Percentiles rank a stretch among this genome's conserved stretches.
phyloP scores from a whole-genome alignment of 2,888 invertebrate species.

The Drosophila antonietae region DNA sequence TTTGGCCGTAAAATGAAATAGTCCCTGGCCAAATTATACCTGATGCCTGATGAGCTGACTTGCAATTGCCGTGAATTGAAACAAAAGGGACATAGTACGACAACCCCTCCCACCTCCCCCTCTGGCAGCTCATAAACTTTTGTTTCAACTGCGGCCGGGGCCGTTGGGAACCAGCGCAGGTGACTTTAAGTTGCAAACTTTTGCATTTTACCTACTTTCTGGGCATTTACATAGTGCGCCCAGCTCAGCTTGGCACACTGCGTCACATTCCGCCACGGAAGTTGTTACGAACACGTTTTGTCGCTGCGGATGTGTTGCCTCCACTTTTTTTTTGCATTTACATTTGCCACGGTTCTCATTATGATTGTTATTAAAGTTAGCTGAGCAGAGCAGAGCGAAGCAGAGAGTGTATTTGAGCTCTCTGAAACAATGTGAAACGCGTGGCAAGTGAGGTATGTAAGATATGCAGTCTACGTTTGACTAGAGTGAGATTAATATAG shows the following conservation, averaged over 20 bases:
- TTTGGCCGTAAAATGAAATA: slow-evolving; percentile 81
- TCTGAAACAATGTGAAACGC: background rate
- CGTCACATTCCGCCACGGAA: slow-evolving; percentile 46
- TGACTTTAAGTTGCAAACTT: slow-evolving; percentile 74
- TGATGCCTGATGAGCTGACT: slow-evolving; percentile 75
- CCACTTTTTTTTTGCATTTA: slow-evolving; percentile 32
- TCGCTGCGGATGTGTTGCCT: slow-evolving; percentile 57
- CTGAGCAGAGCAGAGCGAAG: background rate
- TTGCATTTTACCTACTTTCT: slow-evolving; percentile 66
- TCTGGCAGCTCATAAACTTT: slow-evolving; percentile 25
- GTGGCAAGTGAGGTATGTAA: background rate
- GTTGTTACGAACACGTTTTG: slow-evolving; percentile 77
- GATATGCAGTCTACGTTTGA: background rate
- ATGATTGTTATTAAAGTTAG: slow-evolving; percentile 49
- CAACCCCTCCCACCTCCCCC: background rate
- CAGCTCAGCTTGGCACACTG: background rate
- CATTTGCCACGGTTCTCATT: slow-evolving; percentile 44
- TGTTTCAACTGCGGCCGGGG: background rate
- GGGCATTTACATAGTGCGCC: slow-evolving; percentile 19
- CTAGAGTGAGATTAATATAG: no score
- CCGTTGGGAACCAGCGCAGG: slow-evolving; percentile 74
- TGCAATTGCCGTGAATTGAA: slow-evolving; percentile 78
- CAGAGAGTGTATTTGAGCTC: background rate
- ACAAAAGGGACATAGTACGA: slow-evolving; percentile 59
- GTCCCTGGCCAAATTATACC: slow-evolving; percentile 79